phyloP scores from a whole-genome alignment of 2,797 vertebrate genomes.

The Chelidonichthys spinosus region DNA sequence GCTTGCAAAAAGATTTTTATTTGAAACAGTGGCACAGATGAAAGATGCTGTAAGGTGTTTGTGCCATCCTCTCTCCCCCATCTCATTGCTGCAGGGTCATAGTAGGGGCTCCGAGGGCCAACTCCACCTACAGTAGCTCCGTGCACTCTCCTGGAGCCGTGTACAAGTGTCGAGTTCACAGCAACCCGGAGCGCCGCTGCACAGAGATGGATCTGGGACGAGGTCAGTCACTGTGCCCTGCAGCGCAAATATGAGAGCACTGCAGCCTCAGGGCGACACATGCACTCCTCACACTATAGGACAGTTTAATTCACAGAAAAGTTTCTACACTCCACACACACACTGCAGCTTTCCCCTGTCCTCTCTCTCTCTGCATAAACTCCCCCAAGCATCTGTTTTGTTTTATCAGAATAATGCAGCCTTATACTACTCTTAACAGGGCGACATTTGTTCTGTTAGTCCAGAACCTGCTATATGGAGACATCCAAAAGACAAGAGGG shows the following conservation, averaged over 20 bases:
- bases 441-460: slow-evolving; percentile 46
- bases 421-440: slow-evolving; percentile 59
- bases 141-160: slow-evolving; percentile 94
- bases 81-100: slow-evolving; percentile 87
- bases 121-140: slow-evolving; percentile 93
- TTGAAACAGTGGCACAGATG: background rate
- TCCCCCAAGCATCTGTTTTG: slow-evolving; percentile 76
- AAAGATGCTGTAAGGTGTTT: background rate
- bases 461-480: slow-evolving; percentile 30
- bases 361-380: slow-evolving; percentile 41
- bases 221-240: slow-evolving; percentile 85
- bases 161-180: slow-evolving; percentile 96
- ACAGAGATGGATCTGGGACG: slow-evolving; percentile 97
- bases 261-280: slow-evolving; percentile 12
- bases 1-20: background rate
- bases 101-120: slow-evolving; percentile 94
- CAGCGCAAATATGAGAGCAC: slow-evolving; percentile 25
- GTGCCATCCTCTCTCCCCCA: slow-evolving; percentile 36
- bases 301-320: slow-evolving; percentile 6
- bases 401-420: slow-evolving; percentile 76
- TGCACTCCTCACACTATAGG: background rate
- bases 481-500: slow-evolving; percentile 51
- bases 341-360: slow-evolving; percentile 38
- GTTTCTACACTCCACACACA: slow-evolving; percentile 9
- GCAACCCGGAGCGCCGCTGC: slow-evolving; percentile 95